Evolutionary conservation across 2,797 vertebrate genomes (phyloP).

Genomic region (Lagorchestes hirsutus): DNA sequence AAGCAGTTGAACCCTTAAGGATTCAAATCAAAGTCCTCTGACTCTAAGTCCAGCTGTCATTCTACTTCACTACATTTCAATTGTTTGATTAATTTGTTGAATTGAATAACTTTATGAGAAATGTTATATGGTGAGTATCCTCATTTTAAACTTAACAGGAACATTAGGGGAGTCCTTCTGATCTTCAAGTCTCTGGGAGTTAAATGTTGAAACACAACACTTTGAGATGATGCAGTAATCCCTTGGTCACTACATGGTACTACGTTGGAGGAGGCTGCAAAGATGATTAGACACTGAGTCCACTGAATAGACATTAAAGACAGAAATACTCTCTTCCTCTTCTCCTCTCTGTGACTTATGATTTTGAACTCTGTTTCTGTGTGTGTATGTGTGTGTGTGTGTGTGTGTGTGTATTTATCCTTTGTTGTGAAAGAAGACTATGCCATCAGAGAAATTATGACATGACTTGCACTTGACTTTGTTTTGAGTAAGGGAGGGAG

Average conservation of each 20-base stretch:
- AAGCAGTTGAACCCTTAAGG: too few species aligned
- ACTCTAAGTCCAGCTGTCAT: neutral
- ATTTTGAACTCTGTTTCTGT: neutral
- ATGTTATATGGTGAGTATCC: neutral
- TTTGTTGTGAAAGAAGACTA: too few species aligned
- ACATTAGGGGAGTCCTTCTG: neutral
- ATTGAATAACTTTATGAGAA: neutral
- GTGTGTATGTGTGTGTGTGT: too few species aligned
- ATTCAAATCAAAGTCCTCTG: too few species aligned
- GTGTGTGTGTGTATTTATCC: too few species aligned
- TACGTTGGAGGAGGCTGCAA: neutral
- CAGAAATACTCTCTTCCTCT: neutral
- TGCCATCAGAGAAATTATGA: too few species aligned
- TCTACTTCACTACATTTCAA: neutral
- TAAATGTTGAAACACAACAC: neutral
- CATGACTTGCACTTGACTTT: too few species aligned
- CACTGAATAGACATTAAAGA: neutral
- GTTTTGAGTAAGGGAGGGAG: too few species aligned
- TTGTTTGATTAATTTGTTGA: neutral
- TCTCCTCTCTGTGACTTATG: neutral
- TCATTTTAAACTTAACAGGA: neutral
- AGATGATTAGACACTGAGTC: neutral
- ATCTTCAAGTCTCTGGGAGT: neutral
- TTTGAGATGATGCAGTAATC: neutral
- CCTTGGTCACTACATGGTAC: neutral